Evolutionary conservation across 2,797 vertebrate species (phyloP).

Genomic region (Steatocranus sp.): DNA sequence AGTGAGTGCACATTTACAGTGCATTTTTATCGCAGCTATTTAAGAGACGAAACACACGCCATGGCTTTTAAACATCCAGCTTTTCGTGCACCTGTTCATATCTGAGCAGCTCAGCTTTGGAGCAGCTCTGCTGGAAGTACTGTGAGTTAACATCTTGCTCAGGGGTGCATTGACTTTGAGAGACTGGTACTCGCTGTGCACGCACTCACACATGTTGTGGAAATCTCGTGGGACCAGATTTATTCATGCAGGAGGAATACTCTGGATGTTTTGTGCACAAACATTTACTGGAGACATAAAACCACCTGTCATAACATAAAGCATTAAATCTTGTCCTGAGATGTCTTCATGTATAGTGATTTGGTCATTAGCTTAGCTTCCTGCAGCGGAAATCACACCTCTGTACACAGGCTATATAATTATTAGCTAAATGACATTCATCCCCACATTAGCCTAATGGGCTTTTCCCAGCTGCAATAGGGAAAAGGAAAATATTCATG

Average conservation of each 20-base stretch:
- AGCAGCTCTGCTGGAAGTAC: not conserved
- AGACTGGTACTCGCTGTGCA: not conserved
- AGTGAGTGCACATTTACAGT: slow-evolving; percentile 79
- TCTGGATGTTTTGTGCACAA: not conserved
- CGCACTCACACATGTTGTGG: not conserved
- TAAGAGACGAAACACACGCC: not conserved
- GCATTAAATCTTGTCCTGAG: not conserved
- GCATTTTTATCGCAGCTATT: not conserved
- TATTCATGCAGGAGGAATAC: not conserved
- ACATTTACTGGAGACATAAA: not conserved
- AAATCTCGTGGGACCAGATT: not conserved
- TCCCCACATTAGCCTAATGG: not conserved
- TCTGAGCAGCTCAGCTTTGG: not conserved
- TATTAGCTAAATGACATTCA: not conserved
- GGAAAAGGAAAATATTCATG: not conserved
- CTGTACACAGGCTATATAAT: not conserved
- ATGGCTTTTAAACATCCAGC: not conserved
- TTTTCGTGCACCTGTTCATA: not conserved
- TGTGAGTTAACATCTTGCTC: not conserved
- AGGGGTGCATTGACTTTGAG: not conserved
- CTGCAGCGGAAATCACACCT: not conserved
- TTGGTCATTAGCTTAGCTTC: not conserved
- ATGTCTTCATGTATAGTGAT: not conserved
- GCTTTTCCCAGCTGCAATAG: not conserved
- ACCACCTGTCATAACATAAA: not conserved